phyloP scores from a whole-genome alignment of 2,797 vertebrate species.

The Leucoraja ocellata region DNA sequence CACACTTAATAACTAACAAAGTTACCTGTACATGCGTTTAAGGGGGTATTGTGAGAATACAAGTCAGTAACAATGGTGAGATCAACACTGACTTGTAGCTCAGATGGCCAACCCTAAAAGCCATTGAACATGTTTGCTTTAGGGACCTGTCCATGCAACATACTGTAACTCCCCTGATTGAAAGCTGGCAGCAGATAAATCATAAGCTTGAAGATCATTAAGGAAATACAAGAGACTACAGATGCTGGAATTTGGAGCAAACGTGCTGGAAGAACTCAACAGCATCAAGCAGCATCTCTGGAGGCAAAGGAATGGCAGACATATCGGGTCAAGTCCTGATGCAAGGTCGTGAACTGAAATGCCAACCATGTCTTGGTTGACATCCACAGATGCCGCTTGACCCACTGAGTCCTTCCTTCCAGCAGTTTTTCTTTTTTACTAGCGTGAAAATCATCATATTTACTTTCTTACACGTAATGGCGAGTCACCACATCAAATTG shows the following conservation, averaged over 20 bases:
- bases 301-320: no score
- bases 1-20: background rate
- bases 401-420: no score
- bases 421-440: no score
- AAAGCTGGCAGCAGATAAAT: background rate
- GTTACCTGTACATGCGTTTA: background rate
- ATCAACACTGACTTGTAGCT: background rate
- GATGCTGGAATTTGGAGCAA: no score
- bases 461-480: conserved; percentile 7
- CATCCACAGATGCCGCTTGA: no score
- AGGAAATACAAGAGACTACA: no score
- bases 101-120: background rate
- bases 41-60: background rate
- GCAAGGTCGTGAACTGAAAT: no score
- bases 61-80: background rate
- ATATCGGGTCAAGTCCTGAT: no score
- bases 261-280: no score
- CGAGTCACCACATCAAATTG: conserved; percentile 9
- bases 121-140: background rate
- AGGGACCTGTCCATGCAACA: background rate
- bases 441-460: background rate
- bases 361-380: no score
- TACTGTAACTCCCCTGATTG: background rate
- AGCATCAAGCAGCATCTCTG: no score
- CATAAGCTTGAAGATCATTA: background rate